These are phyloP conservation scores for Anolis sagrei DNA, from an alignment of 2,113 vertebrate genomes.

Conservation along the genomic window DNA sequence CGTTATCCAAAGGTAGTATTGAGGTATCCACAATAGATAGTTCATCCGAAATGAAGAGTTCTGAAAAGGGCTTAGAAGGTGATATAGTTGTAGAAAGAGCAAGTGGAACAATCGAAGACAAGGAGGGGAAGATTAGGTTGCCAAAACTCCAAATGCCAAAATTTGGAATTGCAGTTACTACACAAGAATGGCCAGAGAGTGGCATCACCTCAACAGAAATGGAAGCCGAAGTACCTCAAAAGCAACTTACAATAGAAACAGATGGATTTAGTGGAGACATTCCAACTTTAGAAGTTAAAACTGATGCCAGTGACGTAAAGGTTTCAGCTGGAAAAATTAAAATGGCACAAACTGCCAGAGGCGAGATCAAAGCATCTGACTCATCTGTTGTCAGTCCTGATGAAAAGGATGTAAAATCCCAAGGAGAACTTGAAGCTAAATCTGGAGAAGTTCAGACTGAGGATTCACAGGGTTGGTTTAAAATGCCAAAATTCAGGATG, in stretches of 20 bases:
- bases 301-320: background rate
- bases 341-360: constrained; percentile 25
- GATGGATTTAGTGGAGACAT: constrained; percentile 18
- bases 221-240: constrained; percentile 39
- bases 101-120: constrained; percentile 49
- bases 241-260: constrained; percentile 3
- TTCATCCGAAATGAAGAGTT: constrained; percentile 10
- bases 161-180: constrained; percentile 59
- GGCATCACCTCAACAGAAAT: constrained; percentile 38
- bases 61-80: constrained; percentile 16
- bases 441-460: constrained; percentile 38
- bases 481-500: constrained; percentile 68
- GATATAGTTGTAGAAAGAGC: constrained; percentile 36
- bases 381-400: background rate
- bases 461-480: constrained; percentile 68
- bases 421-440: constrained; percentile 56
- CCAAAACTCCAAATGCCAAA: constrained; percentile 64
- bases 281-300: background rate
- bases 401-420: constrained; percentile 41
- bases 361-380: constrained; percentile 29
- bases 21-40: constrained; percentile 30
- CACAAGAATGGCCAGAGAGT: constrained; percentile 49
- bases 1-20: background rate
- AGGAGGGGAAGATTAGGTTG: constrained; percentile 61
- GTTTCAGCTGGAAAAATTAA: constrained; percentile 33